phyloP scores from a whole-genome alignment of 1,140 invertebrate genomes.

The Panulirus ornatus region DNA sequence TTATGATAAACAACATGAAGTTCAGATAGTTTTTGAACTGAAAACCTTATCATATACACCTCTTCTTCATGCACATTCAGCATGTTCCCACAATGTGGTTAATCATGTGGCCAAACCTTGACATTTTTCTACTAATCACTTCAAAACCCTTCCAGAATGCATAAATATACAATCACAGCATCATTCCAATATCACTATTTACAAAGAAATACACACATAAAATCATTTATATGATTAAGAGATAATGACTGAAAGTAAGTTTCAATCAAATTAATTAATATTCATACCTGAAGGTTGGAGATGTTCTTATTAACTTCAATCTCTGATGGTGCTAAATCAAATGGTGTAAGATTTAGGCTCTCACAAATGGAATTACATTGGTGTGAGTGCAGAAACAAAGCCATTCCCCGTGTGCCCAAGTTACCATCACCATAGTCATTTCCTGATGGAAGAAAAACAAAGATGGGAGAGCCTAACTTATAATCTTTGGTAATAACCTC shows the following conservation, averaged over 20 bases:
- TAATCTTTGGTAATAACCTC: too few species aligned
- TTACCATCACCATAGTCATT: slow-evolving; percentile 82
- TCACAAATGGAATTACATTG: slow-evolving; percentile 82
- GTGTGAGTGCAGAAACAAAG: slow-evolving; percentile 83
- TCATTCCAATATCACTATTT: too few species aligned
- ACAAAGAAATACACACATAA: neutral
- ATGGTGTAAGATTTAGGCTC: slow-evolving; percentile 80
- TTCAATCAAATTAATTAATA: neutral
- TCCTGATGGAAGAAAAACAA: slow-evolving; percentile 74
- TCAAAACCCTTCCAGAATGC: too few species aligned
- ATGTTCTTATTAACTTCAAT: slow-evolving; percentile 47
- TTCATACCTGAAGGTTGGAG: slow-evolving; percentile 44
- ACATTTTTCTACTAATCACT: too few species aligned
- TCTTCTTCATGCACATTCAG: too few species aligned
- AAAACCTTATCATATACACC: too few species aligned
- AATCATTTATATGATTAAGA: neutral
- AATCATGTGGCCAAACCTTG: too few species aligned
- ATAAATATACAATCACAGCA: too few species aligned
- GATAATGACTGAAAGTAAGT: neutral
- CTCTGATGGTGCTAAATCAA: slow-evolving; percentile 81
- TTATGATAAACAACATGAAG: too few species aligned
- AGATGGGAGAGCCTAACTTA: too few species aligned
- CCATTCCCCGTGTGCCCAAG: slow-evolving; percentile 82
- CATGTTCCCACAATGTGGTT: too few species aligned
- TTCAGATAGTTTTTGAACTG: too few species aligned